Evolutionary conservation across 1,140 invertebrate species (phyloP), one percentile per base, ranked within the genome.

Genomic region (Lordiphosa mommai): DNA sequence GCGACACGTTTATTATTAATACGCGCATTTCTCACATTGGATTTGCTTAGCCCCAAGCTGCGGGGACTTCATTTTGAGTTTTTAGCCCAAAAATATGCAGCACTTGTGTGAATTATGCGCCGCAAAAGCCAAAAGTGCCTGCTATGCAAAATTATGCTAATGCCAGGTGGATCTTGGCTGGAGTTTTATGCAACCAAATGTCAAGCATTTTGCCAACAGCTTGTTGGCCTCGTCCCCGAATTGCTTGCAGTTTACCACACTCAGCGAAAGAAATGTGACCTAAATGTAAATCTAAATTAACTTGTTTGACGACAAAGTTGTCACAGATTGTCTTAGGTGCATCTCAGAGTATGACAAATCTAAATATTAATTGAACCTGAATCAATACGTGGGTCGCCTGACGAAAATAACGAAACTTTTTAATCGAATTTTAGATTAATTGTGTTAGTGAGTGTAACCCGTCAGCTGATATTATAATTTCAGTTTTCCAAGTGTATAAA

Each of bases 111-210:
- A 79, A 80, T 73, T 79, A 77, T 77, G 69, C 73, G 55, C 47
- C 51, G 58, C 48, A 57, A 55, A 65, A 51, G 49, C 37, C 9
- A 17, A 77, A 77, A 77, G 50, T 80, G 50, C 41, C 44, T 43
- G 65, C 74, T 70, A 84, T 82, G 76, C 77, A 82, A 82, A 82
- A 82, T 84, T 82, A 82, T 82, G 76, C 76, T 84, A 82, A 82
- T 84, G 71, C 52, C 59, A 74, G 74, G 64, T 82, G 61, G 20
- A 71, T 38, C 12, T 30, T 9, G 27, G 38, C 36, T 30, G 20
- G 7, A 13, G 50, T 29, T 12, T 32, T 46, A 49, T 68, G 49
- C 58, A 53, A 64, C 63, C 63, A 66, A 66, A 66, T 66, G 64
- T 68, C 64, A 67, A 59, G 59, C 60, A 34, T 53, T 64, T 63